Percentiles rank a stretch among this genome's conserved stretches.
Conservation (phyloP, 2,888 invertebrate species). For the Philopedon plagiatum region DNA sequence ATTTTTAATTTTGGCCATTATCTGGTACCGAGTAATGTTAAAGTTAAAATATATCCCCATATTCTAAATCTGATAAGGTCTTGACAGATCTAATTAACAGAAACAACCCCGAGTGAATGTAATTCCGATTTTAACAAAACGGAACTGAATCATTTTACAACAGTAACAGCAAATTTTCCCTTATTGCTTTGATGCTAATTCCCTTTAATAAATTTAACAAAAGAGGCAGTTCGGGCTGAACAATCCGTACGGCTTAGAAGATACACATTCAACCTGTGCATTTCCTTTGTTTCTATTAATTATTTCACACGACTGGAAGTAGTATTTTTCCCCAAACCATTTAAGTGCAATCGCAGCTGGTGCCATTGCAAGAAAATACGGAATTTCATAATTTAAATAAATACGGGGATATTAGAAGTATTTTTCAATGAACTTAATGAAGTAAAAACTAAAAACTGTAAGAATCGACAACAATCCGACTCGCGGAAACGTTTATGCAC, state of each 20-base stretch:
- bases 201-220: slow-evolving; percentile 4
- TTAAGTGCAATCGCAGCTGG: too few relatives aligned
- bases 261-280: background rate
- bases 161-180: background rate
- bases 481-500: too few relatives aligned
- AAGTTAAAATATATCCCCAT: too few relatives aligned
- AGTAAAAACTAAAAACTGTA: too few relatives aligned
- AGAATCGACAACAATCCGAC: too few relatives aligned
- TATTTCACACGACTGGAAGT: background rate
- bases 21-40: too few relatives aligned
- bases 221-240: background rate
- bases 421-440: too few relatives aligned
- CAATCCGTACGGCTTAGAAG: background rate
- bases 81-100: background rate
- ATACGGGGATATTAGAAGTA: too few relatives aligned
- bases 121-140: background rate
- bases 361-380: too few relatives aligned
- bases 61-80: too few relatives aligned
- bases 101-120: background rate
- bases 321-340: background rate
- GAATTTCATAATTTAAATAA: too few relatives aligned
- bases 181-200: background rate
- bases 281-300: background rate
- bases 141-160: background rate
- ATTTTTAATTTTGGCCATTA: too few relatives aligned